A percentile compares a stretch with the other conserved stretches of the same genome.
phyloP scores from a whole-genome alignment of 2,797 vertebrate genomes.

The Dromococcyx pavoninus region DNA sequence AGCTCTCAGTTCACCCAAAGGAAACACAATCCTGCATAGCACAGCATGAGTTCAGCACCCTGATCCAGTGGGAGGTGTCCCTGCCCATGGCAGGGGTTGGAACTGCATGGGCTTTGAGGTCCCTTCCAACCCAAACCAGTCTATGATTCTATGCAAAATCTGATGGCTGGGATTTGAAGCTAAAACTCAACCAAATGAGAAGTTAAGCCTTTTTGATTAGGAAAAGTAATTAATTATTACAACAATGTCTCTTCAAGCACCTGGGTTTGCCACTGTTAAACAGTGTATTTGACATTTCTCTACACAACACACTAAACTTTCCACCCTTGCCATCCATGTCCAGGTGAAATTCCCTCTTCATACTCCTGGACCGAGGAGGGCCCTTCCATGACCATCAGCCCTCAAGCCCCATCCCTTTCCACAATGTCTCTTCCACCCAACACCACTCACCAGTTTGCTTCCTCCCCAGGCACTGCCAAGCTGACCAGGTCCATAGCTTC shows the following conservation, averaged over 20 bases:
- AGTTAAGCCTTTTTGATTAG: not conserved
- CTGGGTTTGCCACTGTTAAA: not conserved
- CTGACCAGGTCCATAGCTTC: accelerated
- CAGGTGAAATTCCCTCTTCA: accelerated
- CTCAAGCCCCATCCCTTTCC: not conserved
- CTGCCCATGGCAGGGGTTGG: too few relatives aligned
- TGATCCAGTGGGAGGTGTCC: too few relatives aligned
- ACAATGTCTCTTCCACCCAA: accelerated
- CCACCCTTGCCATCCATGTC: accelerated
- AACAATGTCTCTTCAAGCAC: too few relatives aligned
- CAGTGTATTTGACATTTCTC: accelerated
- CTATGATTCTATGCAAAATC: too few relatives aligned
- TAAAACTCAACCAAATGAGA: not conserved
- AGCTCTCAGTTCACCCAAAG: not conserved
- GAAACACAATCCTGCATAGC: not conserved
- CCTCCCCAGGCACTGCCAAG: accelerated
- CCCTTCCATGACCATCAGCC: not conserved
- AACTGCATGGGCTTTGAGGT: too few relatives aligned
- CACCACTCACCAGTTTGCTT: not conserved
- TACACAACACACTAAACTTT: accelerated
- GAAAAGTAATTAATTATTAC: not conserved
- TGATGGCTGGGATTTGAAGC: not conserved
- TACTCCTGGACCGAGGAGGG: accelerated
- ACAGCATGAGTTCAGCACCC: not conserved
- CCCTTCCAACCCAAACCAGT: too few relatives aligned